phyloP scores from a whole-genome alignment of 2,888 invertebrate species.

The Calliopum simillimum region DNA sequence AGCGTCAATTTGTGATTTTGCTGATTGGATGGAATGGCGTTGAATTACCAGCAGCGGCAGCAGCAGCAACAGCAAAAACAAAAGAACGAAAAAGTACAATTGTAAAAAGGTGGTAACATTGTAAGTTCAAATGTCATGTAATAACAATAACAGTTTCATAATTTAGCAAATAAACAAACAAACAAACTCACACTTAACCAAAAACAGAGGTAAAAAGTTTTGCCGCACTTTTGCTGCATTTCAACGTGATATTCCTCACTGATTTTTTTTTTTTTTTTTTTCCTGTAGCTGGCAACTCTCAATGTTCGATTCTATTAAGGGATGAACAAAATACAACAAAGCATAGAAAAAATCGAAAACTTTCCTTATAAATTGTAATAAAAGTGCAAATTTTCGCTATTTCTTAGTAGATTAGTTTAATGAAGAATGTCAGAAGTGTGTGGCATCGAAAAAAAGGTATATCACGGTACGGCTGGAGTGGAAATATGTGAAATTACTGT shows the following conservation, averaged over 20 bases:
- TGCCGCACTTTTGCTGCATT: slow-evolving; percentile 13
- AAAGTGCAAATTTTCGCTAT: slow-evolving; percentile 27
- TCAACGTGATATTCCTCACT: background rate
- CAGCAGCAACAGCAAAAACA: slow-evolving; percentile 13
- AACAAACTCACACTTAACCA: background rate
- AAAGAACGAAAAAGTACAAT: background rate
- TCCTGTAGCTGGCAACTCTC: background rate
- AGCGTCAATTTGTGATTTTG: slow-evolving; percentile 30
- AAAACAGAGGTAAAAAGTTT: slow-evolving; percentile 21
- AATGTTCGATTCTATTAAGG: background rate
- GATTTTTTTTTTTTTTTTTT: background rate
- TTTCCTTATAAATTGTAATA: slow-evolving; percentile 34
- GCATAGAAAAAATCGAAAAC: slow-evolving; percentile 9
- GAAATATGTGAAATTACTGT: too few relatives aligned
- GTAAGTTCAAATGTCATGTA: slow-evolving; percentile 31
- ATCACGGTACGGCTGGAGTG: too few relatives aligned
- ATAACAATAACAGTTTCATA: slow-evolving; percentile 30
- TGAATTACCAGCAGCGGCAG: slow-evolving; percentile 9
- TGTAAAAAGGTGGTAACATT: background rate
- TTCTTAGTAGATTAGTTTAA: slow-evolving; percentile 26
- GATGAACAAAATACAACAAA: background rate
- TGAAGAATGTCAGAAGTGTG: too few relatives aligned
- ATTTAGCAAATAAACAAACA: slow-evolving; percentile 18
- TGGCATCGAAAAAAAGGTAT: too few relatives aligned
- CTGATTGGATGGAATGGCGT: slow-evolving; percentile 31